Percentiles rank a stretch among this genome's conserved stretches.
These are phyloP conservation scores for Suncus etruscus DNA, from an alignment of 2,113 vertebrate species.

Conservation along the genomic window DNA sequence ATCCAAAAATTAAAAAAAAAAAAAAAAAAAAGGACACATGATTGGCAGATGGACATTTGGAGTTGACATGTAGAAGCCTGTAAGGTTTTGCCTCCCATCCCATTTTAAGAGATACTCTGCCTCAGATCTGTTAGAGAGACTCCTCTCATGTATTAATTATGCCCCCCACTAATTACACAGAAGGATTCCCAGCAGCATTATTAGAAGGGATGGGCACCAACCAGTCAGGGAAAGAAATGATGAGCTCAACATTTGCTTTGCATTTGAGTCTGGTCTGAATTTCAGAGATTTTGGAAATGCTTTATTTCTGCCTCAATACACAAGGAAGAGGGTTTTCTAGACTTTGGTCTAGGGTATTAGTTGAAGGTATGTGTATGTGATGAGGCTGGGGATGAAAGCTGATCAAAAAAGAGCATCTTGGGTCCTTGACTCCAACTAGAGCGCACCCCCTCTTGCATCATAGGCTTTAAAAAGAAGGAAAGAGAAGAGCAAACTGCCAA, in stretches of 20 bases:
- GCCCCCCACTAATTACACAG: constrained; percentile 74
- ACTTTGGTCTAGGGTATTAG: background rate
- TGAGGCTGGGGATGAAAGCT: background rate
- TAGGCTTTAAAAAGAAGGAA: background rate
- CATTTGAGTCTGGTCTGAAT: background rate
- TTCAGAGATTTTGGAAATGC: background rate
- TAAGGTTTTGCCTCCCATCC: background rate
- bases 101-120: constrained; percentile 34
- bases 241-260: background rate
- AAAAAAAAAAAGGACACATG: background rate
- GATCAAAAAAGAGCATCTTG: accelerated
- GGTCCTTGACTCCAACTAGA: background rate
- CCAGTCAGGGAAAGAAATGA: background rate
- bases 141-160: constrained; percentile 67
- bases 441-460: background rate
- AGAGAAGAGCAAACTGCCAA: background rate
- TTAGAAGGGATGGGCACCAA: constrained; percentile 61
- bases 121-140: constrained; percentile 54
- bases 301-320: background rate
- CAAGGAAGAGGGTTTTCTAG: background rate
- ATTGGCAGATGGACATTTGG: background rate
- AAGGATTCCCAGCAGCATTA: constrained; percentile 30
- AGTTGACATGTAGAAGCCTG: constrained; percentile 49
- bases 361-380: background rate
- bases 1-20: background rate